phyloP scores from a whole-genome alignment of 2,888 invertebrate genomes.

The Drosophila ustulata region DNA sequence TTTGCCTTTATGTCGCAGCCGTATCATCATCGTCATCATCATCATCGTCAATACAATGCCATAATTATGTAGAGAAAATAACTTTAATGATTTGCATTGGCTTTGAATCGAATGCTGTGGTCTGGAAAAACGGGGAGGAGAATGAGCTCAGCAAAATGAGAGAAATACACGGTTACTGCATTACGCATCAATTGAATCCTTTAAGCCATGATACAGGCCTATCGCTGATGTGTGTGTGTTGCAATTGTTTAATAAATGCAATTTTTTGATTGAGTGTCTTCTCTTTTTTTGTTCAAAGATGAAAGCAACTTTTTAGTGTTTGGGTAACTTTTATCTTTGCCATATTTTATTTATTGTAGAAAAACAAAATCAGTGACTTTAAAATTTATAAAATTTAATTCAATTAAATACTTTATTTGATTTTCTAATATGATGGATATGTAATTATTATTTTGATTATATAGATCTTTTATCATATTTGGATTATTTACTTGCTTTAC shows the following conservation, averaged over 20 bases:
- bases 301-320: too few relatives aligned
- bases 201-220: constrained; percentile 10
- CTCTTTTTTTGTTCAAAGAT: too few relatives aligned
- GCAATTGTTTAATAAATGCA: constrained; percentile 8
- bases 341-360: too few relatives aligned
- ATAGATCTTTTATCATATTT: too few relatives aligned
- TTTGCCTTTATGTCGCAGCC: constrained; percentile 16
- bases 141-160: constrained; percentile 22
- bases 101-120: constrained; percentile 3
- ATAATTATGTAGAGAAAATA: constrained; percentile 52
- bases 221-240: not conserved
- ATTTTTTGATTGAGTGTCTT: not conserved
- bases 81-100: constrained; percentile 45
- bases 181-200: constrained; percentile 32
- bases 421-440: too few relatives aligned
- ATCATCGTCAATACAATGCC: constrained; percentile 40
- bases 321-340: too few relatives aligned
- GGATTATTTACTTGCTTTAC: too few relatives aligned
- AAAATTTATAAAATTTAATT: too few relatives aligned
- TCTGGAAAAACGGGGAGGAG: not conserved
- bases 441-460: too few relatives aligned
- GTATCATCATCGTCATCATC: constrained; percentile 40
- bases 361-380: too few relatives aligned
- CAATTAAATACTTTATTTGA: too few relatives aligned
- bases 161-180: constrained; percentile 32